These are phyloP conservation scores for Labeo catla DNA, from an alignment of 2,113 vertebrate genomes.

Conservation along the genomic window DNA sequence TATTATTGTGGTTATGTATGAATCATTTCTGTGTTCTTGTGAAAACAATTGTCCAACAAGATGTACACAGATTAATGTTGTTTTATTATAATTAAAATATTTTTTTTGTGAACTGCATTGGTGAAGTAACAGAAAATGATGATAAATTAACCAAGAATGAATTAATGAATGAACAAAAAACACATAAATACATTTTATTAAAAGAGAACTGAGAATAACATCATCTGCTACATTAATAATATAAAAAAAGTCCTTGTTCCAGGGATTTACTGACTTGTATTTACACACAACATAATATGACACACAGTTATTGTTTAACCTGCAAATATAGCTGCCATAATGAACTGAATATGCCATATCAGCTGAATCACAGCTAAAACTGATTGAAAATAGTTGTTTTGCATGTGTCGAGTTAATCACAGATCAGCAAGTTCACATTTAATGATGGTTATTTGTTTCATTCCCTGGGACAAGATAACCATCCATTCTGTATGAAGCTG, in stretches of 20 bases:
- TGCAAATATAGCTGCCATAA: not conserved
- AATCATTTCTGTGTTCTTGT: not conserved
- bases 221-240: not conserved
- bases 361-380: not conserved
- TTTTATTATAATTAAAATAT: no score
- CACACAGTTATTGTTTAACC: not conserved
- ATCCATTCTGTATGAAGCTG: conserved; percentile 33
- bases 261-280: not conserved
- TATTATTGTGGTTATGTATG: not conserved
- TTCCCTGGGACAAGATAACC: conserved; percentile 31
- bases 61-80: not conserved
- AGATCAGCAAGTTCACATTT: conserved; percentile 39
- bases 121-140: not conserved
- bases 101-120: not conserved
- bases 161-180: no score
- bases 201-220: not conserved
- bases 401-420: conserved; percentile 38
- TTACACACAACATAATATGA: not conserved
- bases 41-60: not conserved
- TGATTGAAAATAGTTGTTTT: conserved; percentile 47
- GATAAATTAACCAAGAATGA: not conserved
- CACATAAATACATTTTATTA: not conserved
- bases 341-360: not conserved
- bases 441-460: conserved; percentile 48
- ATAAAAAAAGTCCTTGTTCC: not conserved